Evolutionary conservation across 1,140 invertebrate genomes (phyloP).

Genomic region (Panagrolaimus sp.): DNA sequence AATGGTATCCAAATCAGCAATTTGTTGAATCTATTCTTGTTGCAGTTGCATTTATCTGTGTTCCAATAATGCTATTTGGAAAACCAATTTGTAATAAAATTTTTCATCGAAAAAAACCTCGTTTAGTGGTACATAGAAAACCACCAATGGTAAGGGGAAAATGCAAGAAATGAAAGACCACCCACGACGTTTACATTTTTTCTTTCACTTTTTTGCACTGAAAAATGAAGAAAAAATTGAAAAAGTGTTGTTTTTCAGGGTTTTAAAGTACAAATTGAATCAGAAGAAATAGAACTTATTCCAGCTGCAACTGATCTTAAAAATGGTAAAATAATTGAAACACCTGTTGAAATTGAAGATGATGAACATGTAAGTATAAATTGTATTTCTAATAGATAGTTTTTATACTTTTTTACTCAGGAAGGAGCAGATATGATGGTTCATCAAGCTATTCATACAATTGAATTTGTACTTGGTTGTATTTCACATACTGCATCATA

Average conservation of each 20-base stretch:
- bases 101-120: constrained; percentile 1
- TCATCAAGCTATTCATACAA: constrained; percentile 87
- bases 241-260: constrained; percentile 12
- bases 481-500: constrained; percentile 94
- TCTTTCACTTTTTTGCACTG: neutral
- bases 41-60: constrained; percentile 71
- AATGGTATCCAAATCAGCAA: constrained; percentile 59
- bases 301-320: neutral
- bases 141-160: constrained; percentile 13
- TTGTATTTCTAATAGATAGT: neutral
- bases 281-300: constrained; percentile 11
- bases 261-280: constrained; percentile 11
- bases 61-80: constrained; percentile 83
- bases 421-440: constrained; percentile 73
- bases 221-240: neutral
- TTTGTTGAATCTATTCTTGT: constrained; percentile 72
- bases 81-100: constrained; percentile 66
- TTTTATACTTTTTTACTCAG: no score
- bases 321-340: constrained; percentile 7
- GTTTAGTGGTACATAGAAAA: neutral
- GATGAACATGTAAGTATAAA: constrained; percentile 7
- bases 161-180: neutral
- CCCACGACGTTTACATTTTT: neutral
- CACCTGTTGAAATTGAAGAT: neutral
- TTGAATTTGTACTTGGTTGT: constrained; percentile 90